phyloP scores from a whole-genome alignment of 2,797 vertebrate species.

The Oreonectes daqikongensis region DNA sequence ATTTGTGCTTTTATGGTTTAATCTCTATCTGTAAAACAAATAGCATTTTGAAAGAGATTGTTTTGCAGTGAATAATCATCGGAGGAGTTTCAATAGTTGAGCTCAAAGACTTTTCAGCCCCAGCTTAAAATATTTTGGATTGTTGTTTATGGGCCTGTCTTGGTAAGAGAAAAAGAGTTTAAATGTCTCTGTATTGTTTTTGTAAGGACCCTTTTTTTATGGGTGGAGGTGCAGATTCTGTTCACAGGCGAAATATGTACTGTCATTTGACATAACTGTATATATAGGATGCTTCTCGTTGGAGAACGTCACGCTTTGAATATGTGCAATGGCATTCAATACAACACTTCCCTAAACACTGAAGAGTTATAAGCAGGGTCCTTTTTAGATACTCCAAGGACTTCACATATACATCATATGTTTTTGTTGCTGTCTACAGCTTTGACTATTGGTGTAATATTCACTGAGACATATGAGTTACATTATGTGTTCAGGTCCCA shows the following conservation, averaged over 20 bases:
- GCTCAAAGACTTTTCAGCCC: background rate
- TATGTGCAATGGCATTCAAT: background rate
- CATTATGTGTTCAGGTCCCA: conserved; percentile 29
- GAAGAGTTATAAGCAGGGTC: conserved; percentile 1
- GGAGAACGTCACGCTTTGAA: conserved; percentile 11
- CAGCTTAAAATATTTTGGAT: background rate
- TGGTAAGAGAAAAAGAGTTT: background rate
- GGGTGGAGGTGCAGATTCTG: background rate
- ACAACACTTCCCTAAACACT: conserved; percentile 13
- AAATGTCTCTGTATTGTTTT: conserved; percentile 11
- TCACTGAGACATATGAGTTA: conserved; percentile 24
- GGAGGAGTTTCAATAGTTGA: background rate
- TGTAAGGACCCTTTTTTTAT: background rate
- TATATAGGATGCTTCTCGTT: background rate
- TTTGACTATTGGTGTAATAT: conserved; percentile 16
- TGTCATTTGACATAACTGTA: conserved; percentile 8
- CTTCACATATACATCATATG: conserved; percentile 2
- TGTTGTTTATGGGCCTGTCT: background rate
- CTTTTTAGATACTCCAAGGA: background rate
- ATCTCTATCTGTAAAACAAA: background rate
- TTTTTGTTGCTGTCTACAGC: conserved; percentile 23
- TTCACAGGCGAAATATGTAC: background rate
- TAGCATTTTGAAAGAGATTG: background rate
- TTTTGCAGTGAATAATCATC: background rate
- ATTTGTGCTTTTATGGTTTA: background rate